Evolutionary conservation across 2,113 vertebrate species (phyloP).

Genomic region (Agelaius tricolor): DNA sequence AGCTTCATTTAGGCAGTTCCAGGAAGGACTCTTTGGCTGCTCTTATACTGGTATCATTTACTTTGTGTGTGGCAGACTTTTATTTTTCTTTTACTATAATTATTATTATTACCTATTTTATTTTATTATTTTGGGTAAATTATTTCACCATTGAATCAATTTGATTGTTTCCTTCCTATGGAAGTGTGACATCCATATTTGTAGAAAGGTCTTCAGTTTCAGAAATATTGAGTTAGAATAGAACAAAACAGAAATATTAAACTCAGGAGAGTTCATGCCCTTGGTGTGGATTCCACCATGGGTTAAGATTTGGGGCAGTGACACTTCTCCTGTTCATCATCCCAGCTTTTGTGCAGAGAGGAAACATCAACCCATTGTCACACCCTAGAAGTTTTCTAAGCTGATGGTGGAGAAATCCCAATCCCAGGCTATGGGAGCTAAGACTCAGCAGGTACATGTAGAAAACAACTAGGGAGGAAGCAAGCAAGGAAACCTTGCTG

Average conservation of each 20-base stretch:
- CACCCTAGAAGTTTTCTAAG: neutral
- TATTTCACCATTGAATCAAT: accelerated
- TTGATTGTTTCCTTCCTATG: neutral
- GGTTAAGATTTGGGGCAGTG: neutral
- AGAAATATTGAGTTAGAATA: neutral
- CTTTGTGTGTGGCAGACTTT: neutral
- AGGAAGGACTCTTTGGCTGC: neutral
- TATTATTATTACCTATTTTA: neutral
- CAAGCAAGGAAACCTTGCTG: neutral
- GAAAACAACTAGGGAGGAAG: accelerated
- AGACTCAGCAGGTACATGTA: accelerated
- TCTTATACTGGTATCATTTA: neutral
- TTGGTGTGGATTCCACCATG: neutral
- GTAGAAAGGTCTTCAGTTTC: neutral
- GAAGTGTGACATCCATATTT: neutral
- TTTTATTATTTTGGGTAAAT: neutral
- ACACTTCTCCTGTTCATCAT: neutral
- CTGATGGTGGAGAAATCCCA: neutral
- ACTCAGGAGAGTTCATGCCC: neutral
- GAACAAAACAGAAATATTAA: neutral
- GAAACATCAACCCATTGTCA: neutral
- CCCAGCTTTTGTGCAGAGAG: neutral
- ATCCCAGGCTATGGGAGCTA: neutral
- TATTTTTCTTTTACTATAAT: neutral
- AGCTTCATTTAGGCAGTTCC: neutral